Evolutionary conservation across 1,140 invertebrate species (phyloP), one percentile per base, ranked within the genome.

Genomic region (Zeugodacus cucurbitae): DNA sequence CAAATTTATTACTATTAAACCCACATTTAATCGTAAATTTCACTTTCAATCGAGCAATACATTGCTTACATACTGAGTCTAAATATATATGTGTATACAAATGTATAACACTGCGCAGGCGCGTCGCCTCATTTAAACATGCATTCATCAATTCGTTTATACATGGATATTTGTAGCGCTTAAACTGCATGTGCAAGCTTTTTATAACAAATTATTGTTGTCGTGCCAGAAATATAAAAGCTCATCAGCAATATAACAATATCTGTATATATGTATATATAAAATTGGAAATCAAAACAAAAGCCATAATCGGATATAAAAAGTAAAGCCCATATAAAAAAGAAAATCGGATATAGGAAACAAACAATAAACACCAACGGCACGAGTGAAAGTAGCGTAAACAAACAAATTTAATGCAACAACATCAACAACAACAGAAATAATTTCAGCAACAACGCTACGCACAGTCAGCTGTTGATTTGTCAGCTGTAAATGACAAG

Each of bases 211-310:
- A 67, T 32, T 29, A 29, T 34, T 67, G 34, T 37, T 37, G 20
- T 32, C 22, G 67, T 74, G 67, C 67, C 34, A 3, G 34, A 37
- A 74, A 41, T 22, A 32, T 37, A 74, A 41, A 14, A 4, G 34
- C 67, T 37, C 8, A 32, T 20, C 17, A 74, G 20, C 17, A 22
- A 22, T n/a, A 37, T 22, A 7, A 22, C 14, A 37, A n/a, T 34
- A 64, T 29, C 5, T 22, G n/a, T 29, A 64, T 29, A 11, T 29
- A 74, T 37, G 11, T 11, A 74, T 22, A n/a, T 22, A 37, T 62
- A 62, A 82, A 82, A 48, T 82, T 82, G 32, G 14, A 82, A 82
- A 82, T 82, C 74, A 82, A 82, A 82, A 82, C 74, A 82, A 48
- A 74, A 54, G 11, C 74, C 74, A 10, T 82, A 82, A 48, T 82